Percentiles rank a stretch among this genome's conserved stretches.
phyloP scores from a whole-genome alignment of 2,888 invertebrate genomes.

The Drosophila glabriapex region DNA sequence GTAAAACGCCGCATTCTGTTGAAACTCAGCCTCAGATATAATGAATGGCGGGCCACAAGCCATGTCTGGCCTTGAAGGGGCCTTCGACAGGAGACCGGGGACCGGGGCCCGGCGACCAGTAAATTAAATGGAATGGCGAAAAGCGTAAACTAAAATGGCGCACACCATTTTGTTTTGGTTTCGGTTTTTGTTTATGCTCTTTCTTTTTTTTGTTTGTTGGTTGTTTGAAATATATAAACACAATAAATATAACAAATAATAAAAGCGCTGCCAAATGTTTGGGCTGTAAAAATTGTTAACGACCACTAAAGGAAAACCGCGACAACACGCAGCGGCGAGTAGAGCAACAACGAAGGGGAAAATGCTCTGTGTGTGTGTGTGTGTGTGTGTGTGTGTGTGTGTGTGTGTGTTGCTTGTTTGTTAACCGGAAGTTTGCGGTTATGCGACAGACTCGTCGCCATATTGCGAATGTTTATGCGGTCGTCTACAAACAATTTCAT shows the following conservation, averaged over 20 bases:
- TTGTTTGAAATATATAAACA: conserved; percentile 62
- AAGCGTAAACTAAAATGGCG: conserved; percentile 58
- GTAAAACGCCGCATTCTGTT: conserved; percentile 6
- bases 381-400: conserved; percentile 23
- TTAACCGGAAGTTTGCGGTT: conserved; percentile 58
- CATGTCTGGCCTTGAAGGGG: conserved; percentile 35
- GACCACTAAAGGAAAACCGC: conserved; percentile 73
- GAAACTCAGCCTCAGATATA: conserved; percentile 28
- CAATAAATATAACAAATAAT: conserved; percentile 68
- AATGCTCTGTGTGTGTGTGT: conserved; percentile 3
- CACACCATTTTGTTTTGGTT: conserved; percentile 32
- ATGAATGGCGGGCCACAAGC: conserved; percentile 47
- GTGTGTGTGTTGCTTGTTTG: conserved; percentile 38
- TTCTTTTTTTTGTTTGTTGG: conserved; percentile 21
- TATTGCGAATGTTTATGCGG: conserved; percentile 71
- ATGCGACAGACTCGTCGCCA: conserved; percentile 61
- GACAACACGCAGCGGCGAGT: conserved; percentile 40
- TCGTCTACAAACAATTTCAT: conserved; percentile 38
- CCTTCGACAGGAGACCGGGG: conserved; percentile 2
- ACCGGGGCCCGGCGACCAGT: conserved; percentile 28
- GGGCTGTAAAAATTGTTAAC: conserved; percentile 76
- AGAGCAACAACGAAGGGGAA: conserved; percentile 14
- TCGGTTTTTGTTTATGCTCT: conserved; percentile 1
- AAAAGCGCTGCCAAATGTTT: conserved; percentile 70
- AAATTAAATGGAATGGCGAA: conserved; percentile 65